Evolutionary conservation across 2,797 vertebrate species (phyloP).

Genomic region (Cyprinodon diabolis): DNA sequence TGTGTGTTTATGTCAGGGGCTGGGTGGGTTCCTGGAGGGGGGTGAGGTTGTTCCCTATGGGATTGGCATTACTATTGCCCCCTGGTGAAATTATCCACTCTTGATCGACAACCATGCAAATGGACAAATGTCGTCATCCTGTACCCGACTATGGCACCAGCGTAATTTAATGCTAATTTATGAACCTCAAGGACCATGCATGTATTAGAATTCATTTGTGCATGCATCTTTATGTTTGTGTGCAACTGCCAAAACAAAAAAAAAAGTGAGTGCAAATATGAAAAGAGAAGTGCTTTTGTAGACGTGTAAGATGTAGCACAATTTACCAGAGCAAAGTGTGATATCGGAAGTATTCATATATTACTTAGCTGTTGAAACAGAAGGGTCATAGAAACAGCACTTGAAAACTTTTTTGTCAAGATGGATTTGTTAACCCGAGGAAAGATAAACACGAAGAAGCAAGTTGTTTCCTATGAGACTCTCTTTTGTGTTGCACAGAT

Average conservation of each 20-base stretch:
- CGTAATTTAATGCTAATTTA: conserved; percentile 49
- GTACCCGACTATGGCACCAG: conserved; percentile 48
- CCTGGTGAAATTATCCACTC: conserved; percentile 64
- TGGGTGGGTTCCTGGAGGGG: conserved; percentile 41
- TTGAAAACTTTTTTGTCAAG: conserved; percentile 45
- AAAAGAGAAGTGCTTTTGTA: conserved; percentile 2
- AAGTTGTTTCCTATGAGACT: conserved; percentile 47
- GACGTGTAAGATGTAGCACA: conserved; percentile 17
- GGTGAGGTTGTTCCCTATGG: conserved; percentile 51
- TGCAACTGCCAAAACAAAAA: conserved; percentile 3
- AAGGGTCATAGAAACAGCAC: conserved; percentile 40
- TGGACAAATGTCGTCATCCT: conserved; percentile 61
- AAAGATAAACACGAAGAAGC: conserved; percentile 48
- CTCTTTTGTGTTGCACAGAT: conserved; percentile 47
- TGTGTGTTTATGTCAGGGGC: conserved; percentile 1
- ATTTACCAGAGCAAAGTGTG: conserved; percentile 27
- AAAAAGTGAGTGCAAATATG: background rate
- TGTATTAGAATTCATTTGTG: conserved; percentile 29
- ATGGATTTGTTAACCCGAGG: conserved; percentile 49
- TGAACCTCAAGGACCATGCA: conserved; percentile 43
- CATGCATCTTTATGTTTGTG: conserved; percentile 5
- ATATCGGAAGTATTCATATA: conserved; percentile 47
- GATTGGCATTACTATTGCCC: conserved; percentile 70
- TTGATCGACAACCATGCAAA: conserved; percentile 76
- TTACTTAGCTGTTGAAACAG: background rate